A percentile compares a stretch with the other conserved stretches of the same genome.
Conservation (phyloP, 2,797 vertebrate species). For the Lepus townsendii region DNA sequence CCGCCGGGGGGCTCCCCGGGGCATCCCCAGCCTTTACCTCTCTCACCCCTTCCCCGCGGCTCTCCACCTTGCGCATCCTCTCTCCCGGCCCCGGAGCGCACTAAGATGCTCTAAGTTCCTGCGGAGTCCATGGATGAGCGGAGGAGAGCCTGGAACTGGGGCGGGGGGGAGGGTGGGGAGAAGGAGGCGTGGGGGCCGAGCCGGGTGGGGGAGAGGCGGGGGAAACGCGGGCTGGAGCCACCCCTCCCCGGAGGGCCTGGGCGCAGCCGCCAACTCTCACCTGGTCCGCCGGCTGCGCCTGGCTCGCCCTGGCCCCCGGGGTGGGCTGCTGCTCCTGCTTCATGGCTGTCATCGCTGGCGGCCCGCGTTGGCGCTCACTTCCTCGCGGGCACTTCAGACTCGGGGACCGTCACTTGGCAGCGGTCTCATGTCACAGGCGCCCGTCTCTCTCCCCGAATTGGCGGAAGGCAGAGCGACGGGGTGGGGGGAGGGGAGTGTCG, state of each 20-base stretch:
- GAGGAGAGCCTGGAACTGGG: slow-evolving; percentile 20
- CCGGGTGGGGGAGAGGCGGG: not conserved
- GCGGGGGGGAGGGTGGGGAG: not conserved
- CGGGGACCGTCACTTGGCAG: slow-evolving; percentile 84
- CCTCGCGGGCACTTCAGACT: slow-evolving; percentile 84
- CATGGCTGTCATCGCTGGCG: slow-evolving; percentile 93
- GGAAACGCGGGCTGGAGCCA: not conserved
- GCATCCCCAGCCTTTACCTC: slow-evolving; percentile 75
- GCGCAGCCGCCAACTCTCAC: slow-evolving; percentile 72
- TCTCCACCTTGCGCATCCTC: slow-evolving; percentile 79
- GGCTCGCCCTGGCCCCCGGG: slow-evolving; percentile 87
- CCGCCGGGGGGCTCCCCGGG: not conserved
- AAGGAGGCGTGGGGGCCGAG: slow-evolving; percentile 57
- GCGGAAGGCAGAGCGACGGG: slow-evolving; percentile 65
- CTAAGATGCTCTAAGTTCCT: slow-evolving; percentile 76
- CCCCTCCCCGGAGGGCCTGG: not conserved
- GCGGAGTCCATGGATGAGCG: slow-evolving; percentile 71
- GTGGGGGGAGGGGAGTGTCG: slow-evolving; percentile 69
- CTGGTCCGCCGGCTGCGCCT: slow-evolving; percentile 86
- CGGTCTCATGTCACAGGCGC: slow-evolving; percentile 86
- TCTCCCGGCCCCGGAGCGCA: slow-evolving; percentile 63
- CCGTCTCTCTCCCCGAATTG: slow-evolving; percentile 68
- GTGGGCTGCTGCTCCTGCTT: slow-evolving; percentile 92
- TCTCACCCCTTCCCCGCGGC: slow-evolving; percentile 74
- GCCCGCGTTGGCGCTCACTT: slow-evolving; percentile 70